phyloP scores from a whole-genome alignment of 1,140 invertebrate species.

The Galleria mellonella region DNA sequence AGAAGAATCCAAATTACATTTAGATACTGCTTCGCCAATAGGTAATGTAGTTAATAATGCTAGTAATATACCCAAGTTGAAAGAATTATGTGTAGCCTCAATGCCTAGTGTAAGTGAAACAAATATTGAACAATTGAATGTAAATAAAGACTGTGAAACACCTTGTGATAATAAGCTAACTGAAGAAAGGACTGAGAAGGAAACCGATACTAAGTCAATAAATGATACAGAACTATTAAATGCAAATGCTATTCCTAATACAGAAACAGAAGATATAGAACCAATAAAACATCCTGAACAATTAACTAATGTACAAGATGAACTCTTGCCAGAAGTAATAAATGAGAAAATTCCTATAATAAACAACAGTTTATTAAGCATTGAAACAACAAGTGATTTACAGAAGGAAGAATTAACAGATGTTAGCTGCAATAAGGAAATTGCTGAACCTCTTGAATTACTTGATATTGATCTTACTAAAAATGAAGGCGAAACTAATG shows the following conservation, averaged over 20 bases:
- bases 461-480: background rate
- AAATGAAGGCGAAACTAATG: constrained; percentile 6
- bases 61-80: constrained; percentile 55
- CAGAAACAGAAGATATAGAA: constrained; percentile 4
- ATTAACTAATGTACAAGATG: constrained; percentile 5
- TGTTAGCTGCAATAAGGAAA: too few relatives aligned
- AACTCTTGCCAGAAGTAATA: constrained; percentile 5
- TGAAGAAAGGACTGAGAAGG: constrained; percentile 44
- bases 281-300: constrained; percentile 1
- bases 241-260: constrained; percentile 9
- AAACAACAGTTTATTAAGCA: background rate
- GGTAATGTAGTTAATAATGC: constrained; percentile 47
- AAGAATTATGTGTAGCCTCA: constrained; percentile 57
- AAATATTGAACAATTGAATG: constrained; percentile 39
- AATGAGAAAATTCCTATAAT: background rate
- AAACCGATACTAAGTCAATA: constrained; percentile 61
- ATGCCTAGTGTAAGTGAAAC: constrained; percentile 61
- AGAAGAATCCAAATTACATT: constrained; percentile 12
- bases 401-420: too few relatives aligned
- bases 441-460: too few relatives aligned
- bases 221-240: constrained; percentile 30
- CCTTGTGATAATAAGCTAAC: constrained; percentile 55
- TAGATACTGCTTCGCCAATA: constrained; percentile 55
- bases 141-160: constrained; percentile 58
- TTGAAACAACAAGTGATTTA: too few relatives aligned